phyloP scores from a whole-genome alignment of 2,797 vertebrate species.

The Anabas testudineus region DNA sequence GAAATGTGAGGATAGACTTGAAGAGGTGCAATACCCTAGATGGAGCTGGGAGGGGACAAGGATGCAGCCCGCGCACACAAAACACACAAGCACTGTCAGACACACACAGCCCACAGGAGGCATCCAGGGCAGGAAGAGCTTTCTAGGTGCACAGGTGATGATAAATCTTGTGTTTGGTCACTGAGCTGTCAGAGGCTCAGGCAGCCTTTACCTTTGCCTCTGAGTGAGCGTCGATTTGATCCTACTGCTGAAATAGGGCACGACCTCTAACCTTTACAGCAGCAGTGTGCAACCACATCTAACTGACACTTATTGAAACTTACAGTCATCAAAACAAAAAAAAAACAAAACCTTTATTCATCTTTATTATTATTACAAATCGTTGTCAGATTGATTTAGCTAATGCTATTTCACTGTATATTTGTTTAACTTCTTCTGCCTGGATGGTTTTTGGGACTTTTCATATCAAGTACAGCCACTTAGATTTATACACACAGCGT shows the following conservation, averaged over 20 bases:
- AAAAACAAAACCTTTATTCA: no score
- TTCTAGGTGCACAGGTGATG: conserved; percentile 49
- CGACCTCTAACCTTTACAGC: conserved; percentile 27
- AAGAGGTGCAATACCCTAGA: conserved; percentile 66
- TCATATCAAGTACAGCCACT: no score
- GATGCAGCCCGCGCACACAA: conserved; percentile 36
- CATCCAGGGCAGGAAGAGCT: conserved; percentile 42
- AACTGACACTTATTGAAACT: conserved; percentile 6
- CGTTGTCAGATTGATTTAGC: no score
- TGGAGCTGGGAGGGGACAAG: conserved; percentile 35
- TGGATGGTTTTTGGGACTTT: no score
- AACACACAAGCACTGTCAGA: conserved; percentile 21
- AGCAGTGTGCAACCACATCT: conserved; percentile 14
- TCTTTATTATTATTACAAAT: no score
- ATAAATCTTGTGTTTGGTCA: conserved; percentile 55
- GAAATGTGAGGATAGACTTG: conserved; percentile 44
- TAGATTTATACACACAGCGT: no score
- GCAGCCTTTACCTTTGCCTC: conserved; percentile 38
- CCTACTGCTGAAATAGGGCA: conserved; percentile 11
- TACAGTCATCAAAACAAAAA: background rate
- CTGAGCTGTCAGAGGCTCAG: conserved; percentile 45
- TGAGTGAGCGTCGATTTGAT: conserved; percentile 25
- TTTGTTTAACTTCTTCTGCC: no score
- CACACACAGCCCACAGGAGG: background rate
- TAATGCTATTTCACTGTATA: no score